Percentiles rank a stretch among this genome's conserved stretches.
These are phyloP conservation scores for Syrphus vitripennis DNA, from an alignment of 2,888 invertebrate species.

Conservation along the genomic window DNA sequence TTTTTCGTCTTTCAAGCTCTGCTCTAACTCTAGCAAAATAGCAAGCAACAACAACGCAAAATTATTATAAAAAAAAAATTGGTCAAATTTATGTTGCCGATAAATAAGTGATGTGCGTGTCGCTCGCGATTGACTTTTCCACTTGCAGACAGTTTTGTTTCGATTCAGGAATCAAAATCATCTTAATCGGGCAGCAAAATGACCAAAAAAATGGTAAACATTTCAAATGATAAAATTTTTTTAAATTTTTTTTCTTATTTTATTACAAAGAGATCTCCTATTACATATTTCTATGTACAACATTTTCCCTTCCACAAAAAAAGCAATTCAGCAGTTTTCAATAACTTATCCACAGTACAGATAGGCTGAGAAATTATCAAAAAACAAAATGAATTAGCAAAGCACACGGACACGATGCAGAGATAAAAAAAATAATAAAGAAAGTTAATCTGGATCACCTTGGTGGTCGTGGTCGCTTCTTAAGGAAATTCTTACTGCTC, in stretches of 20 bases:
- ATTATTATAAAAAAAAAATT: not conserved
- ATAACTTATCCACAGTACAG: not conserved
- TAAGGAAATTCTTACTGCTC: too few species aligned
- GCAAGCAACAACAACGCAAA: conserved; percentile 12
- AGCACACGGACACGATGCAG: not conserved
- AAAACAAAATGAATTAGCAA: not conserved
- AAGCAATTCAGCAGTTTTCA: not conserved
- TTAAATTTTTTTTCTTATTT: not conserved
- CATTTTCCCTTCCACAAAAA: not conserved
- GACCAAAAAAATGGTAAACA: not conserved
- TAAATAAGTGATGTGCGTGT: conserved; percentile 4
- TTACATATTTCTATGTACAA: not conserved
- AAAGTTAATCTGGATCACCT: not conserved
- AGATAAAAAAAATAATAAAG: not conserved
- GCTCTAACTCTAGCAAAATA: not conserved
- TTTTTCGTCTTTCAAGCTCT: not conserved
- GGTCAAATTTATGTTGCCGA: not conserved
- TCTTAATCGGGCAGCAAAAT: not conserved
- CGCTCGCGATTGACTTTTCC: conserved; percentile 10
- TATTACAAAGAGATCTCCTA: not conserved
- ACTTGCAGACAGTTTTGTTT: not conserved
- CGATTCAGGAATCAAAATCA: not conserved
- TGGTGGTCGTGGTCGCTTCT: too few species aligned
- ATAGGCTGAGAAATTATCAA: not conserved
- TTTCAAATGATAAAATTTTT: not conserved